Percentiles rank a stretch among this genome's conserved stretches.
These are phyloP conservation scores for Lepidonotus clava DNA, from an alignment of 2,888 invertebrate genomes.

Conservation along the genomic window DNA sequence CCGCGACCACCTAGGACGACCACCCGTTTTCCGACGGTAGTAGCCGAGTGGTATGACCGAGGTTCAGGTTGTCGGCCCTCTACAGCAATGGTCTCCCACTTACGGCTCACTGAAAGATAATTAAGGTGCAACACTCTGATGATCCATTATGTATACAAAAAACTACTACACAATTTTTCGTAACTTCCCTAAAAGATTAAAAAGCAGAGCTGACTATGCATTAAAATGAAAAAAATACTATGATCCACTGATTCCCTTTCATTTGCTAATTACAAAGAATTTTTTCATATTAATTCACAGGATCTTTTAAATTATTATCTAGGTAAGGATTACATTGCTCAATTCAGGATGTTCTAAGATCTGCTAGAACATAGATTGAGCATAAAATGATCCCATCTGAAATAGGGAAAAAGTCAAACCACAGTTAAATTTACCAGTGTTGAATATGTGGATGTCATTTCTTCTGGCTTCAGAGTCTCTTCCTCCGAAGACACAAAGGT, in stretches of 20 bases:
- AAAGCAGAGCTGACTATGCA: no score
- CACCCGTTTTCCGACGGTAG: slow-evolving; percentile 71
- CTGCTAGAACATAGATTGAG: no score
- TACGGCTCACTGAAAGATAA: slow-evolving; percentile 72
- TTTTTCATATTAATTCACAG: background rate
- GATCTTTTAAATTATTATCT: background rate
- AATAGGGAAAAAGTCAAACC: background rate
- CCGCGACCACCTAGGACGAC: slow-evolving; percentile 77
- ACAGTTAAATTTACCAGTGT: slow-evolving; percentile 70
- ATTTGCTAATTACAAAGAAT: no score
- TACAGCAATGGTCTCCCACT: slow-evolving; percentile 70
- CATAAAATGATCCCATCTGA: background rate
- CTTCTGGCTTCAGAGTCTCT: slow-evolving; percentile 74
- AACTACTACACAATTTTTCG: background rate
- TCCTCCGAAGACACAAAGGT: slow-evolving; percentile 78
- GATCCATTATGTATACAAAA: background rate
- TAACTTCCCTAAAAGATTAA: background rate
- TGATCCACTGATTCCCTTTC: no score
- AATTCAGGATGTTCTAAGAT: background rate
- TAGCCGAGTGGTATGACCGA: slow-evolving; percentile 76
- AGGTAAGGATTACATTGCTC: background rate
- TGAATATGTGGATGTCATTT: slow-evolving; percentile 78
- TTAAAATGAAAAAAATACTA: no score
- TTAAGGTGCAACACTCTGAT: no score
- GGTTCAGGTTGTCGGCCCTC: slow-evolving; percentile 73